These are phyloP conservation scores for Apodemus sylvaticus DNA, from an alignment of 2,113 vertebrate species.

Conservation along the genomic window DNA sequence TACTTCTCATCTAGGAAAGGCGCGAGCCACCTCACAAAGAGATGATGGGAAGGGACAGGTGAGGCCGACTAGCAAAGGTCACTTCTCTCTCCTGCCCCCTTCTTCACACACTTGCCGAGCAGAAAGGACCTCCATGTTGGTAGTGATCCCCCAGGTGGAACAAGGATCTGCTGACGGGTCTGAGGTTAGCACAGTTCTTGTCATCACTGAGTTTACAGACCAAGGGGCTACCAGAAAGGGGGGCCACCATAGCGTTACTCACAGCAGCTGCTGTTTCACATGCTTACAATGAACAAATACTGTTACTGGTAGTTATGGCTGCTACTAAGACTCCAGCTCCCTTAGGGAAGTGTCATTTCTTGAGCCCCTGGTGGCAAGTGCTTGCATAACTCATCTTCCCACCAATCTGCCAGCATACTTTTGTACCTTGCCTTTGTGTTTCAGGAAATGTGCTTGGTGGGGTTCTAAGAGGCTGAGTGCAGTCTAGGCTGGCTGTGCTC, in stretches of 20 bases:
- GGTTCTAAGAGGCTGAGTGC: background rate
- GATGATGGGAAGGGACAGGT: background rate
- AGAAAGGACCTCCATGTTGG: background rate
- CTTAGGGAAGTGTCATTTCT: background rate
- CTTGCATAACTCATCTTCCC: background rate
- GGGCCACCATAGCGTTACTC: too few species aligned
- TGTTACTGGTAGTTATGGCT: background rate
- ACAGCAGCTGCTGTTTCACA: background rate
- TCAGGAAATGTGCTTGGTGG: background rate
- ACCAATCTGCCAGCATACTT: background rate
- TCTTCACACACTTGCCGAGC: background rate
- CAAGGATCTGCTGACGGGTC: background rate
- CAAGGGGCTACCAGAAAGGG: background rate
- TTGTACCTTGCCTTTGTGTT: background rate
- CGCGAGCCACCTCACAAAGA: background rate
- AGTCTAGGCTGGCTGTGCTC: background rate
- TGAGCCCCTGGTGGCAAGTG: background rate
- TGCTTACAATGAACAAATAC: background rate
- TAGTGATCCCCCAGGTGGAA: background rate
- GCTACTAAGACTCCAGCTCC: background rate
- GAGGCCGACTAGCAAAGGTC: background rate
- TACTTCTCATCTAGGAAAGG: background rate
- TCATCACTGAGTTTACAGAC: background rate
- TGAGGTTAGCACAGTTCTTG: background rate
- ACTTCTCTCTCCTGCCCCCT: background rate